Evolutionary conservation across 2,888 invertebrate genomes (phyloP).

Genomic region (Cosmia trapezina): DNA sequence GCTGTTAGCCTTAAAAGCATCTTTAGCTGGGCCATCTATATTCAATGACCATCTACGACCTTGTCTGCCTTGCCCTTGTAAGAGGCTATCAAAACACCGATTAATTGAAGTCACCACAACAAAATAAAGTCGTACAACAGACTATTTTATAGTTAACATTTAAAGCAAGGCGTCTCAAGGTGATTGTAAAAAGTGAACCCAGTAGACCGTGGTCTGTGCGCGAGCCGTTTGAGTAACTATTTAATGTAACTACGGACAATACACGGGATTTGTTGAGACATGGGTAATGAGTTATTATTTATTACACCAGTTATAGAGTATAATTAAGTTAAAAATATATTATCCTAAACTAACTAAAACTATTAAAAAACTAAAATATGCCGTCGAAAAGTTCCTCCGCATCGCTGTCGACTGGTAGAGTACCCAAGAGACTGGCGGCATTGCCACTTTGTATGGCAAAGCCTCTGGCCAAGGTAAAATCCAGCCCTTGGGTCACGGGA

Average conservation of each 20-base stretch:
- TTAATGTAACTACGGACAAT: slow-evolving; percentile 8
- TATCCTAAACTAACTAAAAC: no score
- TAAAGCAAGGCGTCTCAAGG: slow-evolving; percentile 46
- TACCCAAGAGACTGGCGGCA: no score
- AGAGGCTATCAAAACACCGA: background rate
- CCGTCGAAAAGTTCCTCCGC: no score
- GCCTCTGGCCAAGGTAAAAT: no score
- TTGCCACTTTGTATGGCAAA: no score
- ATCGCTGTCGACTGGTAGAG: no score
- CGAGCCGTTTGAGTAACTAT: slow-evolving; percentile 34
- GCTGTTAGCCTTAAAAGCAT: no score
- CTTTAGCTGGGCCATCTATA: background rate
- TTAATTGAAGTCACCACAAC: slow-evolving; percentile 5
- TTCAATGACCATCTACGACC: background rate
- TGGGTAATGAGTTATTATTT: slow-evolving; percentile 2
- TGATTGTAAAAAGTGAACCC: slow-evolving; percentile 48
- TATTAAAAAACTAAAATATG: no score
- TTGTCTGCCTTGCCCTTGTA: background rate
- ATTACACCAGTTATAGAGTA: no score
- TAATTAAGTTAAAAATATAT: no score
- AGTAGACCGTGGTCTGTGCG: slow-evolving; percentile 38
- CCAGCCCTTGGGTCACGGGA: no score
- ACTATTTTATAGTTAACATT: slow-evolving; percentile 32
- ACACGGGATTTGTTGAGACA: slow-evolving; percentile 23
- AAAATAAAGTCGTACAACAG: slow-evolving; percentile 18